phyloP scores from a whole-genome alignment of 2,113 vertebrate genomes.

The Glaucidium brasilianum region DNA sequence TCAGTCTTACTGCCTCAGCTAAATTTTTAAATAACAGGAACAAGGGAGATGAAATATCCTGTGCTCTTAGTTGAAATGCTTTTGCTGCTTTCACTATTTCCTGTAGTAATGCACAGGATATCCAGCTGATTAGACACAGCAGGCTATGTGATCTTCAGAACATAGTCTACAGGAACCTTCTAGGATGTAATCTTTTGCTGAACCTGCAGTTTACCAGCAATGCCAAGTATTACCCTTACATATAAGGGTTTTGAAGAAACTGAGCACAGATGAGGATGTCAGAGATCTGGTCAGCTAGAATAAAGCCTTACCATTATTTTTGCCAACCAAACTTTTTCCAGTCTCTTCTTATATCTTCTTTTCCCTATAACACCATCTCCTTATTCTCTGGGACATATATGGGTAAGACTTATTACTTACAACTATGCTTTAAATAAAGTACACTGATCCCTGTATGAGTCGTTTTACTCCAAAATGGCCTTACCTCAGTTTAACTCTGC shows the following conservation, averaged over 20 bases:
- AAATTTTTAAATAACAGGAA: conserved; percentile 46
- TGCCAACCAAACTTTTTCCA: background rate
- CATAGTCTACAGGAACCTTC: background rate
- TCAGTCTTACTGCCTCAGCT: background rate
- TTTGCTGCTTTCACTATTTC: conserved; percentile 18
- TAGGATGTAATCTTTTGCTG: background rate
- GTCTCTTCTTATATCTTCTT: background rate
- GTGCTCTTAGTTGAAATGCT: conserved; percentile 1
- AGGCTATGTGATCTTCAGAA: background rate
- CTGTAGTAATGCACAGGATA: conserved; percentile 31
- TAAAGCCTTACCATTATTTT: background rate
- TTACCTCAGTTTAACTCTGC: background rate
- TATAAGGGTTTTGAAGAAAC: background rate
- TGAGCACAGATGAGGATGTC: background rate
- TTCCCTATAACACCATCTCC: background rate
- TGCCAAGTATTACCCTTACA: background rate
- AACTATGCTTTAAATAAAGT: background rate
- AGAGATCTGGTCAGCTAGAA: background rate
- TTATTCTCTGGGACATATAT: background rate
- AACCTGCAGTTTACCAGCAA: background rate
- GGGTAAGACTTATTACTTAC: background rate
- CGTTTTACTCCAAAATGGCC: background rate
- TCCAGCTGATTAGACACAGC: conserved; percentile 24
- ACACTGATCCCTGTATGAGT: background rate
- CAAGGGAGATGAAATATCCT: background rate